phyloP scores from a whole-genome alignment of 2,888 invertebrate species.

The Tetrapedia diversipes region DNA sequence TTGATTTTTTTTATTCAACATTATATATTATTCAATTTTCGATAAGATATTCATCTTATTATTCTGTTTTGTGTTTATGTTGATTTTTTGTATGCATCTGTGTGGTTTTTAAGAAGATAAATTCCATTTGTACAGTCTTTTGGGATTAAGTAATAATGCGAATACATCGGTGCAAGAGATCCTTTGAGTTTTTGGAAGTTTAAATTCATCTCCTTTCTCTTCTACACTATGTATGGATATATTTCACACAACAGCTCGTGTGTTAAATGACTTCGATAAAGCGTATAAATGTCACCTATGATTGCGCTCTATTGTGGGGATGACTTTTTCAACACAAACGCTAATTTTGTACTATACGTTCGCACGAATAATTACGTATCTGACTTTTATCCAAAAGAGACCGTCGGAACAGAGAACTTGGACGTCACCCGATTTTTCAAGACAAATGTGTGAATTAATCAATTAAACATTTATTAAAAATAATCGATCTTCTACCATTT shows the following conservation, averaged over 20 bases:
- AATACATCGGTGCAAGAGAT: constrained; percentile 49
- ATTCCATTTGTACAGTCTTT: constrained; percentile 53
- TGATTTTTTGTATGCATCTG: constrained; percentile 47
- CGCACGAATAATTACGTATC: constrained; percentile 8
- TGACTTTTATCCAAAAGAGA: constrained; percentile 32
- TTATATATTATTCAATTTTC: constrained; percentile 22
- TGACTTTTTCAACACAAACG: constrained; percentile 5
- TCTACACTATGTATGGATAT: constrained; percentile 43
- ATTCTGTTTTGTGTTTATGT: constrained; percentile 16
- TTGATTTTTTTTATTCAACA: constrained; percentile 9
- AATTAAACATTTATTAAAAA: constrained; percentile 15
- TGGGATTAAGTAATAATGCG: constrained; percentile 44
- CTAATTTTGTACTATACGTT: constrained; percentile 18
- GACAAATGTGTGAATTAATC: constrained; percentile 11
- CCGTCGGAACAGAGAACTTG: constrained; percentile 1
- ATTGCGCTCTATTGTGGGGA: constrained; percentile 34
- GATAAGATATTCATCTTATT: constrained; percentile 32
- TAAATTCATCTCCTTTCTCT: constrained; percentile 42
- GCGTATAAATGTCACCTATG: constrained; percentile 60
- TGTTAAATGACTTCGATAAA: constrained; percentile 45
- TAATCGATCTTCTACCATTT: constrained; percentile 12
- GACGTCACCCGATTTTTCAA: neutral
- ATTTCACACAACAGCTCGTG: constrained; percentile 36
- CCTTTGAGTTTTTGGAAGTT: constrained; percentile 34
- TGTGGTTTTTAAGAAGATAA: constrained; percentile 45